phyloP scores from a whole-genome alignment of 2,113 vertebrate species.

The pig (Sus scrofa) region T2T-Sscrofa CM000827.6:90481001-90481500 shows the following conservation, averaged over 20 bases:
- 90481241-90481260: background rate
- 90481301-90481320: background rate
- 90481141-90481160: background rate
- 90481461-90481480: no score
- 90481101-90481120: background rate
- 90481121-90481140: background rate
- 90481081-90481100: background rate
- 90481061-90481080: background rate
- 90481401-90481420: no score
- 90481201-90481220: background rate
- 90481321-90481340: background rate
- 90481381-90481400: no score
- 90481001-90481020: slow-evolving; percentile 78
- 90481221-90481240: no score
- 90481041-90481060: slow-evolving; percentile 27
- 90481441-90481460: no score
- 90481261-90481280: background rate
- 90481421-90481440: no score
- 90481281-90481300: background rate
- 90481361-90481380: no score
- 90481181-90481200: background rate
- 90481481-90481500: no score
- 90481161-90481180: background rate
- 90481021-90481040: slow-evolving; percentile 64
- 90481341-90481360: background rate